Evolutionary conservation across 2,888 invertebrate species (phyloP), one percentile per base, ranked within the genome.

Genomic region (Choreutis nemorana): DNA sequence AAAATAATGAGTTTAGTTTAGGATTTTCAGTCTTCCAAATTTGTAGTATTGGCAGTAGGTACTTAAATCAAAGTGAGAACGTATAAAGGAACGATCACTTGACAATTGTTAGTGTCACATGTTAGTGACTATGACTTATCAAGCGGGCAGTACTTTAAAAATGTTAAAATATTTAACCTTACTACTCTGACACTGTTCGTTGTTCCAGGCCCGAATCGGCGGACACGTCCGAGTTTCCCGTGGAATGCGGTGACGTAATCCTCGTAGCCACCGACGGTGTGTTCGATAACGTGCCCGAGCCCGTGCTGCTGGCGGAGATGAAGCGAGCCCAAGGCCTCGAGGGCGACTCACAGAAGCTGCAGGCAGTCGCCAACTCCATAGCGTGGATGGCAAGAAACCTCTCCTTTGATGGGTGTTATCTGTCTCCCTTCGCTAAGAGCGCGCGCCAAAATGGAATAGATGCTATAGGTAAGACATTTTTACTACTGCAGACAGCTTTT

Each of bases 251-350:
- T 28, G 97, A 97, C 71, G 92, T 94, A 29, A 93, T 97, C 52
- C 83, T 97, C 21, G 86, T 97, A 30, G 98, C 97, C 13, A 98
- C 98, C 1, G 98, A 99, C 73, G 98, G 98, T 30, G 92, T 99
- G 31, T 99, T 98, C 78, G 98, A 99, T 79, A 98, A 98, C 78
- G 89, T 98, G 49, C 95, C 96, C 35, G 94, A 94, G 52, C 87
- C 89, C 42, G 83, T 96, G 60, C 84, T 98, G 51, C 82, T 97
- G 44, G 88, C 90, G 28, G 93, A 95, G 71, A 83, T 97, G 71
- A 78, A 84, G 44, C 85, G 88, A 64, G 87, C 86, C 34, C 55
- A 57, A 33, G 52, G 44, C 2, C 39, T 54, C 10, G 55, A 54
- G 2, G 62, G 58, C 13, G 90, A 91, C 68, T 85, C 90, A 24